phyloP scores from a whole-genome alignment of 2,797 vertebrate genomes.

The Rhinoraja longicauda region DNA sequence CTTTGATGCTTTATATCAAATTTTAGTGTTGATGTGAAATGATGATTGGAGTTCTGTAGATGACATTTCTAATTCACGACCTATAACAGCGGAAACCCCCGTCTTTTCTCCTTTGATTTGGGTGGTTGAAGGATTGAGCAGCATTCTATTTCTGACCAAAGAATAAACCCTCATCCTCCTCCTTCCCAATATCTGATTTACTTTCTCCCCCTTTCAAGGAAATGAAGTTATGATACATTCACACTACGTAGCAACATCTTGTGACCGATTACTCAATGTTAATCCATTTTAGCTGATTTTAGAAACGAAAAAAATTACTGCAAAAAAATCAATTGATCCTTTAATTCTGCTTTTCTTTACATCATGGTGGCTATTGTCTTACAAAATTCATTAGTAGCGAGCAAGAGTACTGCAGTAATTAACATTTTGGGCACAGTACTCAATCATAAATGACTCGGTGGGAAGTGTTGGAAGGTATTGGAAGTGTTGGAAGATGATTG shows the following conservation, averaged over 20 bases:
- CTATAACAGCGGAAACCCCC: not conserved
- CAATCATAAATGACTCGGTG: no score
- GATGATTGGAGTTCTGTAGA: no score
- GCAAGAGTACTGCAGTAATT: not conserved
- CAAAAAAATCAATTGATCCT: not conserved
- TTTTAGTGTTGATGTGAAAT: not conserved
- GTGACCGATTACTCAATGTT: not conserved
- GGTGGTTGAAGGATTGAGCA: no score
- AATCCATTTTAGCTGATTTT: not conserved
- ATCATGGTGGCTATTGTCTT: not conserved
- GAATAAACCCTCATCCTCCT: no score
- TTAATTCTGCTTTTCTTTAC: not conserved
- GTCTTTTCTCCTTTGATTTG: no score
- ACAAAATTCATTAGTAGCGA: not conserved
- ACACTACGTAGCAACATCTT: not conserved
- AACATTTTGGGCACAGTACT: not conserved
- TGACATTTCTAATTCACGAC: not conserved
- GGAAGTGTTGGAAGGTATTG: no score
- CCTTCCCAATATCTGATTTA: not conserved
- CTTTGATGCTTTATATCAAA: not conserved
- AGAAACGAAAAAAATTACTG: not conserved
- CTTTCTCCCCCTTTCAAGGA: not conserved
- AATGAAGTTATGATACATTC: not conserved
- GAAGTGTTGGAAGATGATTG: not conserved
- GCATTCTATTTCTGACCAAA: no score